phyloP scores from a whole-genome alignment of 2,888 invertebrate genomes.

The Halictus ligatus region DNA sequence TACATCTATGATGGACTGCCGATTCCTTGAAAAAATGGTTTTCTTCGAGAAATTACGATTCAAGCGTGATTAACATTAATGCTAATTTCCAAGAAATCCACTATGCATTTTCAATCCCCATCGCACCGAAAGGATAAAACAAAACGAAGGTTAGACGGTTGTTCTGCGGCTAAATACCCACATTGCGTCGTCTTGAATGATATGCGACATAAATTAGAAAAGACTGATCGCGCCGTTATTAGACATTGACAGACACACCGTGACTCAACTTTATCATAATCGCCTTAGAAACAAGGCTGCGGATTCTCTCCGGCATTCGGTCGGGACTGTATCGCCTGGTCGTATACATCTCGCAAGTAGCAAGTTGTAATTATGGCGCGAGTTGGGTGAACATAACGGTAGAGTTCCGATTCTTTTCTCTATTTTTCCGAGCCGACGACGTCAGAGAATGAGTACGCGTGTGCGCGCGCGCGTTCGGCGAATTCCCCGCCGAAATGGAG shows the following conservation, averaged over 20 bases:
- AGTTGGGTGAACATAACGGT: slow-evolving; percentile 79
- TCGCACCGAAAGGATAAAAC: background rate
- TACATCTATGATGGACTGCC: background rate
- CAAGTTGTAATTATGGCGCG: slow-evolving; percentile 74
- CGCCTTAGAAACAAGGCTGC: slow-evolving; percentile 24
- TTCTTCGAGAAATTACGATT: background rate
- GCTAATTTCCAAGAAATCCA: background rate
- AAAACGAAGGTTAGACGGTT: slow-evolving; percentile 12
- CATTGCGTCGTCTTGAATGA: background rate
- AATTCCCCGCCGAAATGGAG: slow-evolving; percentile 70
- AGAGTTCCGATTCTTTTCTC: slow-evolving; percentile 74
- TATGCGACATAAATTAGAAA: slow-evolving; percentile 16
- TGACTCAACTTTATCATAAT: slow-evolving; percentile 26
- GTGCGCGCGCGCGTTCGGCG: slow-evolving; percentile 58
- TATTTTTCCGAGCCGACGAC: slow-evolving; percentile 53
- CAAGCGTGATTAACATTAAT: background rate
- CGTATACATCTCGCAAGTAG: slow-evolving; percentile 60
- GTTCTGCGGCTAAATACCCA: background rate
- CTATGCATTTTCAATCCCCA: background rate
- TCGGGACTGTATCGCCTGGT: slow-evolving; percentile 26
- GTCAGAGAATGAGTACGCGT: slow-evolving; percentile 41
- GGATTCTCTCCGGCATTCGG: slow-evolving; percentile 37
- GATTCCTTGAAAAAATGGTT: background rate
- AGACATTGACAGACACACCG: background rate
- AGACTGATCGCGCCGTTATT: slow-evolving; percentile 12